Base-by-base conservation (phyloP, 2,113 vertebrate species). In the Microcebus ravelobensis region DNA sequence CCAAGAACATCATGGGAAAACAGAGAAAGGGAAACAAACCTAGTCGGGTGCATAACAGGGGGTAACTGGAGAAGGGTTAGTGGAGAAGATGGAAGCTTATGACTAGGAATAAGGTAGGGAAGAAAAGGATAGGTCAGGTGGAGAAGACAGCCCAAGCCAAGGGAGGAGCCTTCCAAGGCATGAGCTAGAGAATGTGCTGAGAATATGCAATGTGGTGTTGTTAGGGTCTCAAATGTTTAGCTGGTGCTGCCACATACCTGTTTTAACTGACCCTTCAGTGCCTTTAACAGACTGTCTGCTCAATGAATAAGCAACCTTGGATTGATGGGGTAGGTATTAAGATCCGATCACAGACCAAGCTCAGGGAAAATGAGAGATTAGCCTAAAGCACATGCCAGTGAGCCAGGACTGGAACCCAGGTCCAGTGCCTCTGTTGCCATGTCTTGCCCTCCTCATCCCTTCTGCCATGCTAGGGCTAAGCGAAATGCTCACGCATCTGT, bases 351-450 rank as follows among this genome's bases (percentile, higher is more conserved):
- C 14, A 20, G 45, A 70, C 34, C 42, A 63, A 48, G 80, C 59
- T 82, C 45, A 70, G 15, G 21, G 70, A 55, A 50, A 23, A 12
- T 8, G 23, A 36, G 18, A 27, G 29, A 67, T 39, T 21, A 50
- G n/a, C 70, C 23, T 57, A 5, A 21, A 74, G 31, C 70, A 90
- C 50, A 57, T 42, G 55, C 45, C 61, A 81, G 21, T 2, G 42
- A 57, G 81, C 39, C 55, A 42, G 79, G 5, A 27, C 12, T 11
- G 42, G 81, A 67, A 42, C 8, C 59, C 12, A 36, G 63, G 70
- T 3, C 50, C 2, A 67, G 29, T 0, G 7, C n/a, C 20, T 42
- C 3, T 5, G 14, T 2, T 48, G 67, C 17, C 18, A 18, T 13
- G 7, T 14, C 57, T 31, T 0, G n/a, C 12, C 14, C 15, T 34